Percentiles rank a stretch among this genome's conserved stretches.
phyloP scores from a whole-genome alignment of 2,113 vertebrate species.

The Trematomus loennbergii region DNA sequence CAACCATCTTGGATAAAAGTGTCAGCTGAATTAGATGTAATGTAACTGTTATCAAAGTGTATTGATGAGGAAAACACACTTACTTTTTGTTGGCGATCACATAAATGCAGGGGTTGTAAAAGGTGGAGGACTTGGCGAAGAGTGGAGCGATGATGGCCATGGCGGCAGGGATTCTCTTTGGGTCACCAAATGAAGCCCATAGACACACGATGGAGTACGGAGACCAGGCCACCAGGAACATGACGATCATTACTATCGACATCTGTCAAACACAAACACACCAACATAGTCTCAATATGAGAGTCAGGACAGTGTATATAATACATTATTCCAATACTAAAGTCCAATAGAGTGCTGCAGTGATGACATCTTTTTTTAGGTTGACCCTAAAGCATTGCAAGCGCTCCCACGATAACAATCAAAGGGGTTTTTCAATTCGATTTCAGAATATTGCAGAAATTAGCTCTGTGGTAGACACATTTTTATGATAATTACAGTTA shows the following conservation, averaged over 20 bases:
- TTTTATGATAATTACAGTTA: too few species aligned
- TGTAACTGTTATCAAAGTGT: not conserved
- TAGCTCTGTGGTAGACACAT: too few species aligned
- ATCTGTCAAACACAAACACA: slow-evolving; percentile 84
- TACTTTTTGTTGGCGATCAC: slow-evolving; percentile 97
- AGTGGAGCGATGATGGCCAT: slow-evolving; percentile 97
- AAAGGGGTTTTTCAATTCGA: too few species aligned
- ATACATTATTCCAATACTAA: not conserved
- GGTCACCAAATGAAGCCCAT: slow-evolving; percentile 96
- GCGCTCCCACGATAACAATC: too few species aligned
- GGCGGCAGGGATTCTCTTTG: slow-evolving; percentile 89
- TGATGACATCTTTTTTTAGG: too few species aligned
- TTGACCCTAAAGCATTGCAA: too few species aligned
- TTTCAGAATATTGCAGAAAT: too few species aligned
- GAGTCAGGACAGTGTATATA: not conserved
- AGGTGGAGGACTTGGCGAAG: slow-evolving; percentile 98
- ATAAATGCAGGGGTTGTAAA: slow-evolving; percentile 99
- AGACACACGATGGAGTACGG: slow-evolving; percentile 96
- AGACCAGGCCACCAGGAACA: slow-evolving; percentile 98
- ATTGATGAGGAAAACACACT: slow-evolving; percentile 60
- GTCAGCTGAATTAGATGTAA: too few species aligned
- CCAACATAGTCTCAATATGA: not conserved
- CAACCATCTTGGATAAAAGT: too few species aligned
- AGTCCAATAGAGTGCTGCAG: too few species aligned
- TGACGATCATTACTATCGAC: slow-evolving; percentile 96